Evolutionary conservation across 2,888 invertebrate species (phyloP).

Genomic region (Colostygia pectinataria): DNA sequence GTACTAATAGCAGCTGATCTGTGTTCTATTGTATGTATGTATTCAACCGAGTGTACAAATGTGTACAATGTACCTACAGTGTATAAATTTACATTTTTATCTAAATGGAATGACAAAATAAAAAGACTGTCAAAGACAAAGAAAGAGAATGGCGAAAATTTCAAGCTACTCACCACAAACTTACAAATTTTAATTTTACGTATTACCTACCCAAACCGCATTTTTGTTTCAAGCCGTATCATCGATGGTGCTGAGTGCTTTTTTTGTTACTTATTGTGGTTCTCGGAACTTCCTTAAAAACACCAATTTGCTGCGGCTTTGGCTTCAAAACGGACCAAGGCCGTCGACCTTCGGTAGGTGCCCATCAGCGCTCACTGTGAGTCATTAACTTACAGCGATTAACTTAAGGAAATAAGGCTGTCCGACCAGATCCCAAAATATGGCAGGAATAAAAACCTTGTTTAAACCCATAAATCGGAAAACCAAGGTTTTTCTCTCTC

Average conservation of each 20-base stretch:
- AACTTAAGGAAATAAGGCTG: slow-evolving; percentile 47
- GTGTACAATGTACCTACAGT: too few species aligned
- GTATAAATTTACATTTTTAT: too few species aligned
- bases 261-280: slow-evolving; percentile 48
- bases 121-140: neutral
- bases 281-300: slow-evolving; percentile 57
- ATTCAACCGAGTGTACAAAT: too few species aligned
- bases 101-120: too few species aligned
- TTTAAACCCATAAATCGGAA: slow-evolving; percentile 23
- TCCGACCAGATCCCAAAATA: slow-evolving; percentile 31
- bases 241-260: slow-evolving; percentile 41
- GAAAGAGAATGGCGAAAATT: neutral
- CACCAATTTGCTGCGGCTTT: slow-evolving; percentile 54
- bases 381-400: slow-evolving; percentile 46
- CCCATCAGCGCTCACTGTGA: slow-evolving; percentile 37
- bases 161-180: too few species aligned
- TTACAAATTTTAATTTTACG: slow-evolving; percentile 1
- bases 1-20: too few species aligned
- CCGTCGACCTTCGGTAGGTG: slow-evolving; percentile 51
- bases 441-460: slow-evolving; percentile 13
- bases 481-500: too few species aligned
- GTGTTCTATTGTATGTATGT: too few species aligned
- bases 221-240: slow-evolving; percentile 47
- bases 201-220: slow-evolving; percentile 34
- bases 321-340: slow-evolving; percentile 46